Conservation (phyloP, 2,113 vertebrate species). For the Chroicocephalus ridibundus region DNA sequence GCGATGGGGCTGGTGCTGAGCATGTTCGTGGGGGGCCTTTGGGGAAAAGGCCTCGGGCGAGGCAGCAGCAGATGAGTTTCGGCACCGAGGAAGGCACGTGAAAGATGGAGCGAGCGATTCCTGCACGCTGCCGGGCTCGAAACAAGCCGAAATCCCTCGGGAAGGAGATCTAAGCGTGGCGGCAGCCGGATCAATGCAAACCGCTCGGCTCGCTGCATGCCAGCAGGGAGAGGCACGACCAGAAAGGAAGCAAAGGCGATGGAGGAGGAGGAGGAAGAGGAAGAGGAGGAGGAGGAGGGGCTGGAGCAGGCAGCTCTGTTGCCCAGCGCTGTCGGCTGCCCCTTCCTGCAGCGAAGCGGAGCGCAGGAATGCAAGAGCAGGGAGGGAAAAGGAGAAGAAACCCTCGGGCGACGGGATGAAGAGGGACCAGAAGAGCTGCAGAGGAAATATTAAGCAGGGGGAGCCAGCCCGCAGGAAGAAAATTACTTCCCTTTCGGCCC, state of each 20-base stretch:
- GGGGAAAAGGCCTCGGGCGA: not conserved
- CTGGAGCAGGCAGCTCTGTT: not conserved
- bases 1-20: rapidly evolving
- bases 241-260: not conserved
- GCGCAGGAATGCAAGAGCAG: not conserved
- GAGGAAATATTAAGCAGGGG: not conserved
- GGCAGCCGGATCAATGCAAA: not conserved
- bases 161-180: not conserved
- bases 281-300: not conserved
- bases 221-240: not conserved
- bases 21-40: rapidly evolving
- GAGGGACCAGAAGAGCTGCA: not conserved
- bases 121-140: not conserved
- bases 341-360: not conserved
- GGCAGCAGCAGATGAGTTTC: not conserved
- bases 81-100: rapidly evolving
- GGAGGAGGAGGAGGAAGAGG: not conserved
- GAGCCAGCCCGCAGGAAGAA: not conserved
- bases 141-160: not conserved
- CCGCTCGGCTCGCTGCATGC: not conserved
- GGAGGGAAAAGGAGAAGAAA: not conserved
- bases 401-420: not conserved
- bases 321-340: not conserved
- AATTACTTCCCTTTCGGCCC: not conserved
- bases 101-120: not conserved